These are phyloP conservation scores for Brachionus rotundiformis DNA, from an alignment of 1,140 invertebrate genomes.

Conservation along the genomic window DNA sequence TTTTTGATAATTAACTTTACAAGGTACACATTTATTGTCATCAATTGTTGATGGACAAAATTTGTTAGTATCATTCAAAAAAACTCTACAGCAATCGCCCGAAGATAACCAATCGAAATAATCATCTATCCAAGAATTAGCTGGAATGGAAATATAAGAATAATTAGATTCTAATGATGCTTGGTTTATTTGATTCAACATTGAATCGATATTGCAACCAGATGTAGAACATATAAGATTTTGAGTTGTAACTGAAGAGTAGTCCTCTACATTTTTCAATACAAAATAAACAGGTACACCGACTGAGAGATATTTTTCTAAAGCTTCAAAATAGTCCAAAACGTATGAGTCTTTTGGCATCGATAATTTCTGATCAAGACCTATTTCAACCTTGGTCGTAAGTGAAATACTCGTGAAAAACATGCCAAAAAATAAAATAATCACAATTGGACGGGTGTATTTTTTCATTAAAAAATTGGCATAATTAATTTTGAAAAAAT, in stretches of 20 bases:
- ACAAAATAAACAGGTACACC: slow-evolving; percentile 91
- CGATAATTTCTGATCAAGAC: slow-evolving; percentile 83
- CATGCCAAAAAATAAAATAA: slow-evolving; percentile 77
- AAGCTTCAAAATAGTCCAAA: slow-evolving; percentile 75
- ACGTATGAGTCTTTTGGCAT: slow-evolving; percentile 86
- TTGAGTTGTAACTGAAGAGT: slow-evolving; percentile 70
- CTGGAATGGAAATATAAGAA: slow-evolving; percentile 76
- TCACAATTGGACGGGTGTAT: background rate
- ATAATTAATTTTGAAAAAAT: slow-evolving; percentile 36
- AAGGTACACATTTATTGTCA: slow-evolving; percentile 14
- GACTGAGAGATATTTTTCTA: slow-evolving; percentile 75
- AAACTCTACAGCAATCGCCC: slow-evolving; percentile 64
- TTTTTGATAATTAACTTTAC: slow-evolving; percentile 45
- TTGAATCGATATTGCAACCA: slow-evolving; percentile 76
- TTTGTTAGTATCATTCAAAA: slow-evolving; percentile 53
- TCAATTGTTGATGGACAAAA: slow-evolving; percentile 62
- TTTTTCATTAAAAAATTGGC: slow-evolving; percentile 30
- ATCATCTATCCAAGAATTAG: slow-evolving; percentile 87
- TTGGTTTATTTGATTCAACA: slow-evolving; percentile 79
- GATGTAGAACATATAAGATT: slow-evolving; percentile 75
- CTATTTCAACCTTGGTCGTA: slow-evolving; percentile 78
- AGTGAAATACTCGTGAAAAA: slow-evolving; percentile 82
- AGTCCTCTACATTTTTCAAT: slow-evolving; percentile 75
- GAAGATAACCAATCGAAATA: slow-evolving; percentile 77
- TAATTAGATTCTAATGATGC: slow-evolving; percentile 71